Base-by-base conservation (phyloP, 2,888 invertebrate species). In the Nomada ferruginata region DNA sequence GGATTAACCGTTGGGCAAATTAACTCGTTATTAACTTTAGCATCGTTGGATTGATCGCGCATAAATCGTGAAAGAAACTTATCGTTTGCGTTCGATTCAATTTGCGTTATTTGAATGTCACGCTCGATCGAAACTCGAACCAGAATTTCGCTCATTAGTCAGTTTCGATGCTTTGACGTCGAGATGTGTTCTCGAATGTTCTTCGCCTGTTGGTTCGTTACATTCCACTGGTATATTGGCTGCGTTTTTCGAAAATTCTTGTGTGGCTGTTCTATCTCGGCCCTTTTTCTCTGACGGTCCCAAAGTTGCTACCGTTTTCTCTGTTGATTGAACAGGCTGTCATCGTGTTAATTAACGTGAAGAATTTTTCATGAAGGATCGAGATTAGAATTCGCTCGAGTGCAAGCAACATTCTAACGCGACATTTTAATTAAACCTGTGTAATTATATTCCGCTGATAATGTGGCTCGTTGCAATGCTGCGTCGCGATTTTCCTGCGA, bases 1-100 rank as follows among this genome's bases (percentile, higher is more conserved):
- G 84, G 87, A 82, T 90, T 88, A 87, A 85, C 73, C 57, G 53
- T 26, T 52, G 79, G 74, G 85, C 85, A 84, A 87, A 89, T 87
- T 90, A 90, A 86, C 84, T 84, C 79, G 72, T 64, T 29, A 76
- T 72, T 79, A 84, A 85, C 79, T 84, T 70, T 64, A 42, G 63
- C 44, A 29, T 3, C 26, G 66, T 71, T 82, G 77, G 79, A 84
- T 82, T 82, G 69, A 80, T 77, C 59, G 65, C 59, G 55, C 23
- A 61, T 61, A 61, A 80, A 44, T 57, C 55, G 13, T 52, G n/a
- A 64, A 50, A 23, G 36, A 72, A 81, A 50, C 57, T 60, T 66
- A 47, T 18, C 23, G 59, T 55, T 44, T 23, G 11, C 50, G 26
- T 20, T 36, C 53, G 63, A 59, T 60, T 61, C 13, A 10, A 18